Base-by-base conservation (phyloP, 2,113 vertebrate genomes). In the Podarcis cretensis region DNA sequence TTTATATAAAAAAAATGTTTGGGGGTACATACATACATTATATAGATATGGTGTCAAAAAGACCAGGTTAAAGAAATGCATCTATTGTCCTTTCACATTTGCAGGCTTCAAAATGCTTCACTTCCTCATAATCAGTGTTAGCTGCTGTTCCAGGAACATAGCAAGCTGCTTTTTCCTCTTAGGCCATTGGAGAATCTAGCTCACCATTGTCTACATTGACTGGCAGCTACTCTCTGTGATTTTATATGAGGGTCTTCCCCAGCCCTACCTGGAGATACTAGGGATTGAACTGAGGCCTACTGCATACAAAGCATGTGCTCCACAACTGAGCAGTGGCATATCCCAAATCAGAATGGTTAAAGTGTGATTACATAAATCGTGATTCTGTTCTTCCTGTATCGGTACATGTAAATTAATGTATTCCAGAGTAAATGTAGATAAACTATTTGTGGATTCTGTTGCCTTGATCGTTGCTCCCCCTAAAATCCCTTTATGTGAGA, bases 401-500 rank as follows among this genome's bases (percentile, higher is more conserved):
- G 79, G 20, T 81, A 32, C 63, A 57, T 12, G 2, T 5, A 59
- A 7, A 30, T 20, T 59, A 25, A 4, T 65, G 21, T 16, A 7
- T 37, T 65, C 20, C 6, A 5, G 14, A 63, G 59, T 63, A 40
- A 18, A 82, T 0, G 32, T 37, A 32, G 63, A 65, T 65, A 6
- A 13, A 81, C 23, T 81, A 25, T 25, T 37, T 13, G 3, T 35
- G 20, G 6, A 10, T 37, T 37, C 32, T 63, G 23, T 59, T 10
- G 1, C 12, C 32, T 81, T 81, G 21, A 32, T 27, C 57, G 13
- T 25, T 63, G 6, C 0, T 81, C 35, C 32, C 37, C 10, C 9
- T 16, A 37, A 66, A 5, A 59, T 93, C 92, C 84, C 88, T 18
- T 32, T 59, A 86, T 85, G 69, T 71, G 66, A 89, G 84, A 90